Evolutionary conservation across 2,888 invertebrate species (phyloP), one percentile per base, ranked within the genome.

Genomic region (Abscondita cerata): DNA sequence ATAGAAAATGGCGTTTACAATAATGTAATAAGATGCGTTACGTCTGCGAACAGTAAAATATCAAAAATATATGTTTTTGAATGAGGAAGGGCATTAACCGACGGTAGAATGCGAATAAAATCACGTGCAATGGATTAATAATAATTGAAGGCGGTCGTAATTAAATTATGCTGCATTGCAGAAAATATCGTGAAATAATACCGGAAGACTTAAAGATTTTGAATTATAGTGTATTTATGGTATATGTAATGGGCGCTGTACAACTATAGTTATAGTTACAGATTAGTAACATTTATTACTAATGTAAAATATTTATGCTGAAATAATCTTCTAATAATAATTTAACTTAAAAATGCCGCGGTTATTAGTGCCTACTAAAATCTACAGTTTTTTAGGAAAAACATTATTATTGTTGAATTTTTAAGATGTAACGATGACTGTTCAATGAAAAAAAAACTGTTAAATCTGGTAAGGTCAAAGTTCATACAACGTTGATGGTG

Each of bases 141-240:
- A 44, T 64, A 64, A 64, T 60, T 64, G 64, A 61, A 60, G 59
- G 53, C 47, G 31, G 56, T 18, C 19, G 60, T 61, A 59, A 59
- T 63, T 59, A 54, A 60, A 57, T 41, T 53, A 36, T 64, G 59
- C 60, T 58, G 54, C 58, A 50, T 50, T 58, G 53, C 51, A 54
- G 46, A 48, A 54, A 61, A 53, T 61, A 52, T 51, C 55, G 54
- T 58, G 52, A 61, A 62, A 58, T 58, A 54, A 65, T 65, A 65
- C 58, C 58, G 62, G 65, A 62, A 65, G 65, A 62, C 20, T 52
- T 34, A 19, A 46, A 40, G 40, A 41, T 44, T 41, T 59, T 62
- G 56, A 65, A 59, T 62, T 65, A 62, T 62, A 53, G 61, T 58
- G 47, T n/a, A n/a, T n/a, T n/a, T n/a, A 58, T 54, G 36, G 51